These are phyloP conservation scores for Pipistrellus pygmaeus DNA, from an alignment of 2,797 vertebrate species.

Conservation along the genomic window DNA sequence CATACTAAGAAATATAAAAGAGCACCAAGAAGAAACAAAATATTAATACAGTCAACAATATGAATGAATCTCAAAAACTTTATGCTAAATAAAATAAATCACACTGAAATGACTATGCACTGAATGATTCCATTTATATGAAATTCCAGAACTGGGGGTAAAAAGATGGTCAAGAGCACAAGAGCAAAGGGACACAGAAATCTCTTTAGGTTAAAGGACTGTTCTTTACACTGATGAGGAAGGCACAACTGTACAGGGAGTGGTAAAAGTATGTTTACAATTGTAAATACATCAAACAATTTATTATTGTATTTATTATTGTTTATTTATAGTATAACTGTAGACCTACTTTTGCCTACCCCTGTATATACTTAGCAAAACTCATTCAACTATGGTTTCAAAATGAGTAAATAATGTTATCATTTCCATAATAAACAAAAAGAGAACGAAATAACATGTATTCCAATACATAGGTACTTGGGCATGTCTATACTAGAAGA, in stretches of 20 bases:
- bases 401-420: conserved; percentile 26
- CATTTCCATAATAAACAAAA: conserved; percentile 47
- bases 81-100: conserved; percentile 10
- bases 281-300: neutral
- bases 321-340: neutral
- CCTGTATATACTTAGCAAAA: conserved; percentile 42
- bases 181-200: neutral
- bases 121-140: neutral
- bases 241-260: neutral
- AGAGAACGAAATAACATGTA: neutral
- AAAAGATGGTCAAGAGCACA: neutral
- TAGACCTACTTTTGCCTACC: neutral
- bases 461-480: neutral
- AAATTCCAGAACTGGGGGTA: neutral
- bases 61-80: conserved; percentile 15
- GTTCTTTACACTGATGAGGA: neutral
- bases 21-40: conserved; percentile 27
- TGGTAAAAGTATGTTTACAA: neutral
- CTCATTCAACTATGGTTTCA: neutral
- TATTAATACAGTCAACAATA: conserved; percentile 15
- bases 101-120: neutral
- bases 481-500: neutral
- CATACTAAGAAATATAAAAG: neutral
- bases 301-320: neutral
- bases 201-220: neutral